Evolutionary conservation across 2,888 invertebrate genomes (phyloP).

Genomic region (Malacosoma neustria): DNA sequence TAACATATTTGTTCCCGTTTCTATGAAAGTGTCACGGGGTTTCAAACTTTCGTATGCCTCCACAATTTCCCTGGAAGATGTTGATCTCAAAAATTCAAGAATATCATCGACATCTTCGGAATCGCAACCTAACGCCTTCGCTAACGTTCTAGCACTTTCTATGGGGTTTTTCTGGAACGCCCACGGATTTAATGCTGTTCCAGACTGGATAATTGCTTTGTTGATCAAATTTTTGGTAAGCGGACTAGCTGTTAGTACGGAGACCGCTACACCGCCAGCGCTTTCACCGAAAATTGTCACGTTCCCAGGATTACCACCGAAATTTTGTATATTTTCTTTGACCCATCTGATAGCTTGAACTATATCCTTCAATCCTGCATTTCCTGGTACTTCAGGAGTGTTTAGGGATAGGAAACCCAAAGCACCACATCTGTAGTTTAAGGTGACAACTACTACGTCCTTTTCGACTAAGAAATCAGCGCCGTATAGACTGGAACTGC

Average conservation of each 20-base stretch:
- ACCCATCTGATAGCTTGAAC: conserved; percentile 54
- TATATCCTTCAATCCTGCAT: conserved; percentile 60
- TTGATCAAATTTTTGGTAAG: conserved; percentile 42
- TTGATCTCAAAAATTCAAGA: conserved; percentile 44
- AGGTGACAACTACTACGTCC: conserved; percentile 71
- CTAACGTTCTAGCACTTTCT: conserved; percentile 41
- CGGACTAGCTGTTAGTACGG: conserved; percentile 50
- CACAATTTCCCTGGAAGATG: conserved; percentile 46
- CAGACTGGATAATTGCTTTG: conserved; percentile 57
- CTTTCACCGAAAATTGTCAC: conserved; percentile 59
- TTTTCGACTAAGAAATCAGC: conserved; percentile 72
- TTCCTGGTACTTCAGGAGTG: conserved; percentile 61
- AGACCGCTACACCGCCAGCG: conserved; percentile 38
- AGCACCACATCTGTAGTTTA: conserved; percentile 69
- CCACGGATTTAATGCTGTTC: conserved; percentile 33
- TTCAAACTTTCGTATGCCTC: conserved; percentile 31
- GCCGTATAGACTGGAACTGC: conserved; percentile 59
- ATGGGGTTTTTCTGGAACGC: conserved; percentile 41
- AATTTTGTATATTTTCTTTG: conserved; percentile 51
- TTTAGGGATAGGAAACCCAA: conserved; percentile 58
- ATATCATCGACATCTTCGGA: conserved; percentile 44
- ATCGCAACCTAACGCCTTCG: conserved; percentile 44
- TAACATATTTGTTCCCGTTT: conserved; percentile 21
- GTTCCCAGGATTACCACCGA: conserved; percentile 58
- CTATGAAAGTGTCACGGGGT: conserved; percentile 13